Evolutionary conservation across 92 coral and sea anemone species (phyloP).

Genomic region (Pocillopora grandis): DNA sequence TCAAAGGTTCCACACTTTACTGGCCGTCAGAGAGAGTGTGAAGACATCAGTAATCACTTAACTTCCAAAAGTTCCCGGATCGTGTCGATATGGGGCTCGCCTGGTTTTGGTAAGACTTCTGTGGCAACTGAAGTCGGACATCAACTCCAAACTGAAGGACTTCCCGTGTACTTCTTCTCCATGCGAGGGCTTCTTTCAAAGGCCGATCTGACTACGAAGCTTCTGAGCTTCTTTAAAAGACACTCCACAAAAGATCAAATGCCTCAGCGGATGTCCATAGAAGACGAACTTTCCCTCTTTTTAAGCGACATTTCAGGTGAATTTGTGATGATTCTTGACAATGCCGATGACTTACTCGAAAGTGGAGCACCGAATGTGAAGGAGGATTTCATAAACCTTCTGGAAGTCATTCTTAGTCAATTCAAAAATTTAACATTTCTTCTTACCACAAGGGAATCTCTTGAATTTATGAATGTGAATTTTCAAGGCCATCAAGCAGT

Average conservation of each 20-base stretch:
- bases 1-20: slow-evolving; percentile 23
- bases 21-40: slow-evolving; percentile 34
- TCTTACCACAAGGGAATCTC: slow-evolving; percentile 31
- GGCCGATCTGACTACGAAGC: slow-evolving; percentile 29
- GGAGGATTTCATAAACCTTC: slow-evolving; percentile 19
- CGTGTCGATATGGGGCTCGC: slow-evolving; percentile 45
- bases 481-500: slow-evolving; percentile 2
- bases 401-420: slow-evolving; percentile 21
- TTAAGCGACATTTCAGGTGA: slow-evolving; percentile 3
- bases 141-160: slow-evolving; percentile 15
- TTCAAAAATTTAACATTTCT: neutral
- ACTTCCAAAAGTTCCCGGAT: slow-evolving; percentile 38
- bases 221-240: neutral
- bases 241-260: neutral
- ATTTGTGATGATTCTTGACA: slow-evolving; percentile 32
- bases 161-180: slow-evolving; percentile 26
- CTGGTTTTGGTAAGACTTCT: slow-evolving; percentile 55
- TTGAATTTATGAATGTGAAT: neutral
- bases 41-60: slow-evolving; percentile 9
- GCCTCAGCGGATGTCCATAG: neutral
- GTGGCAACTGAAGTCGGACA: slow-evolving; percentile 32
- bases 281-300: slow-evolving; percentile 22
- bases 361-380: slow-evolving; percentile 15
- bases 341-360: slow-evolving; percentile 39
- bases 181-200: slow-evolving; percentile 24